A percentile compares a stretch with the other conserved stretches of the same genome.
phyloP scores from a whole-genome alignment of 2,113 vertebrate species.

The Melanostigma gelatinosum region DNA sequence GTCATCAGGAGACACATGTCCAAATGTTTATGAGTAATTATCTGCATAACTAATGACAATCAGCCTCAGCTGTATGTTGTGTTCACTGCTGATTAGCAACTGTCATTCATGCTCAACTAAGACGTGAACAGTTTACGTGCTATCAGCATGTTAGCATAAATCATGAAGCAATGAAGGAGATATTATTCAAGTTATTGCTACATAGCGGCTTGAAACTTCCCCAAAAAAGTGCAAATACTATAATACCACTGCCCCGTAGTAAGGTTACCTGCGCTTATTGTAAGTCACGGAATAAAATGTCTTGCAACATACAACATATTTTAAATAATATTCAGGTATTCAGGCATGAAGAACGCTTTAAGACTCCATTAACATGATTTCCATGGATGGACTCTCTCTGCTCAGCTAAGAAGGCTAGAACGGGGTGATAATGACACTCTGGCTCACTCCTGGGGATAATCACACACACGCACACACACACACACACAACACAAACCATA shows the following conservation, averaged over 20 bases:
- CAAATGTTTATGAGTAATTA: too few relatives aligned
- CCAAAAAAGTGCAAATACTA: neutral
- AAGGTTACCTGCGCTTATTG: neutral
- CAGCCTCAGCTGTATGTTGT: too few relatives aligned
- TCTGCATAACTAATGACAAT: too few relatives aligned
- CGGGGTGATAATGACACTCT: conserved; percentile 68
- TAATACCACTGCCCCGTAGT: neutral
- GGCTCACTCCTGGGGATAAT: conserved; percentile 71
- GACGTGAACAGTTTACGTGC: neutral
- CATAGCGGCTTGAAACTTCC: neutral
- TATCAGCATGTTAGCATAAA: neutral
- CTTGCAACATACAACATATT: conserved; percentile 9
- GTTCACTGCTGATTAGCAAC: too few relatives aligned
- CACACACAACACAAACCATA: conserved; percentile 50
- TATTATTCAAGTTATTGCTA: neutral
- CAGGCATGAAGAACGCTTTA: conserved; percentile 45
- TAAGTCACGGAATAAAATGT: conserved; percentile 10
- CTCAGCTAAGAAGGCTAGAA: conserved; percentile 55
- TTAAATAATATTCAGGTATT: conserved; percentile 43
- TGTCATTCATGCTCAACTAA: too few relatives aligned
- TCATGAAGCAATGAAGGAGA: neutral
- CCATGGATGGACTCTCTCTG: conserved; percentile 63
- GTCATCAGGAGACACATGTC: too few relatives aligned
- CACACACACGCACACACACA: conserved; percentile 42
- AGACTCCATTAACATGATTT: conserved; percentile 69